Base-by-base conservation (phyloP, 30 jellyfish, hydroid and myxozoan genomes). In the Phacellophora camtschatica region DNA sequence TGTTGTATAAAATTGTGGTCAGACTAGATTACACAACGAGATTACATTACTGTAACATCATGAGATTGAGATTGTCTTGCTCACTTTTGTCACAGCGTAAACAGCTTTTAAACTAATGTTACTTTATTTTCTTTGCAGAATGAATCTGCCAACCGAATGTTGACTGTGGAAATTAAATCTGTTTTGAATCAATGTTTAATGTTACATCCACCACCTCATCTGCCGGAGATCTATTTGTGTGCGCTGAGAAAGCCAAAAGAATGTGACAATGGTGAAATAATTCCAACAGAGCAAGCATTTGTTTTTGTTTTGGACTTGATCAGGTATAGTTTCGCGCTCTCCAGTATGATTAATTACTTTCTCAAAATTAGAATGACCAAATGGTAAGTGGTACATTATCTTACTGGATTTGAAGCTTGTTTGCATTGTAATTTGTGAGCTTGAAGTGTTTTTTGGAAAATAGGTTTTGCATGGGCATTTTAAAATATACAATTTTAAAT, bases 191-290 rank as follows among this genome's bases (percentile, higher is more conserved):
- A 72, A 2, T 54, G 71, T 58, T 5, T 74, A 15, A 9, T 51
- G 34, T 42, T 72, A 41, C 96, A 85, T 43, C 96, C 96, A 36
- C 81, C 96, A 6, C 74, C 33, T 11, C 31, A 42, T 11, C 1
- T 85, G 71, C 73, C 57, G 1, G 71, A 25, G 9, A 81, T 74
- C 12, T 85, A 85, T 46, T 28, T 58, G 57, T 11, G 35, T 3
- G 78, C 96, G 7, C 34, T 85, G 41, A 49, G 55, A 45, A 15
- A 45, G 79, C 81, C 95, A 8, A 36, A 34, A 4, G 86, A 41
- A 43, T 46, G 57, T 4, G 31, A 29, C 30, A 35, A 56, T 37
- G 79, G 72, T 2, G 76, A 69, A 41, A 37, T 64, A 24, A 2
- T 22, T 0, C 71, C 69, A 15, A 32, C 64, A 4, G 49, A 65